Evolutionary conservation across 2,113 vertebrate species (phyloP).

Genomic region (Caranx melampygus): DNA sequence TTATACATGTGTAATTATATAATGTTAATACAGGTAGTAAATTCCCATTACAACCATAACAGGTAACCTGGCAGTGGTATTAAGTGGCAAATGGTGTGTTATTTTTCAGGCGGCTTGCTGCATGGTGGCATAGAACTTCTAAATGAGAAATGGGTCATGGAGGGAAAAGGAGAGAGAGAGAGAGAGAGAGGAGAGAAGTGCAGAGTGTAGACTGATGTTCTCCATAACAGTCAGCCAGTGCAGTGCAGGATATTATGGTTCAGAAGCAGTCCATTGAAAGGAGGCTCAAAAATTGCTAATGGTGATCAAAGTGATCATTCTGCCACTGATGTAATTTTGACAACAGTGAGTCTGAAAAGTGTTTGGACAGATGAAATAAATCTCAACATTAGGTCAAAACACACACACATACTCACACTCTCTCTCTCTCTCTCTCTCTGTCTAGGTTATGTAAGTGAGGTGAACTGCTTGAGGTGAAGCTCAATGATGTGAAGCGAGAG

Average conservation of each 20-base stretch:
- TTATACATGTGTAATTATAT: neutral
- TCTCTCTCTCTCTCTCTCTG: too few relatives aligned
- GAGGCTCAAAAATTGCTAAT: neutral
- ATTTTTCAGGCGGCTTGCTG: too few relatives aligned
- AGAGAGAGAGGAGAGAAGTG: neutral
- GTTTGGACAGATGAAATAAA: slow-evolving; percentile 28
- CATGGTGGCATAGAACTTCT: too few relatives aligned
- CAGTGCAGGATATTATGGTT: neutral
- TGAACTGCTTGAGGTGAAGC: slow-evolving; percentile 32
- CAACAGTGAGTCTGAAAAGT: neutral
- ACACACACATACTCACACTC: neutral
- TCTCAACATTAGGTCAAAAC: slow-evolving; percentile 11
- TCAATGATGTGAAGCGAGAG: slow-evolving; percentile 39
- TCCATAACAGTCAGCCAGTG: neutral
- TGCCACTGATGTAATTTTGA: neutral
- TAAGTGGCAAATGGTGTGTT: too few relatives aligned
- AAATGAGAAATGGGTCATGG: too few relatives aligned
- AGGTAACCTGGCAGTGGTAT: neutral
- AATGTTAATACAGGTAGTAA: neutral
- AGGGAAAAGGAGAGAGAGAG: neutral
- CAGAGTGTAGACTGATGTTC: neutral
- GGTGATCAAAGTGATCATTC: neutral
- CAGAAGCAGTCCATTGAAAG: neutral
- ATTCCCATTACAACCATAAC: neutral
- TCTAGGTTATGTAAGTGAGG: slow-evolving; percentile 36